These are phyloP conservation scores for Caenorhabditis doughertyi DNA, from an alignment of 2,888 invertebrate species.

Conservation along the genomic window DNA sequence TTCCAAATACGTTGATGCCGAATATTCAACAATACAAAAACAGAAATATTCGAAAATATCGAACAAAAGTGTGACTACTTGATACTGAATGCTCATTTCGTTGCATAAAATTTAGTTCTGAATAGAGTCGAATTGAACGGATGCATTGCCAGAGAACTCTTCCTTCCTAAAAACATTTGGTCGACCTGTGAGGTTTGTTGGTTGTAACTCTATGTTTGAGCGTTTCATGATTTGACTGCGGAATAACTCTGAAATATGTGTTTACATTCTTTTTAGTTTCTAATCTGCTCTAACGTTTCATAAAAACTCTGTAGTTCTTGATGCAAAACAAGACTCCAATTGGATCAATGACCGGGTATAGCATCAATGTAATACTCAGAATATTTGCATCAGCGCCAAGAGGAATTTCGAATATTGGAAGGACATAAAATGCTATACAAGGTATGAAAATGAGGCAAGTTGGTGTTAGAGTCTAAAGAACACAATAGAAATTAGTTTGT, in stretches of 20 bases:
- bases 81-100: too few species aligned
- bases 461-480: conserved; percentile 40
- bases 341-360: conserved; percentile 23
- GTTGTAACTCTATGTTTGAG: not conserved
- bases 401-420: conserved; percentile 49
- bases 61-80: too few species aligned
- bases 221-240: not conserved
- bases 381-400: conserved; percentile 41
- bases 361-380: conserved; percentile 35
- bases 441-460: conserved; percentile 47
- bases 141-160: not conserved
- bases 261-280: too few species aligned
- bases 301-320: conserved; percentile 19
- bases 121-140: not conserved
- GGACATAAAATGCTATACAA: conserved; percentile 41
- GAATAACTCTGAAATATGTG: not conserved
- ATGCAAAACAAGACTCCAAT: conserved; percentile 49
- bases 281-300: conserved; percentile 16
- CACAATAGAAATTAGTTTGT: not conserved
- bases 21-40: too few species aligned
- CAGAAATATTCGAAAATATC: too few species aligned
- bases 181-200: not conserved
- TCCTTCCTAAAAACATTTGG: not conserved
- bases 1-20: too few species aligned
- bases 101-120: not conserved